Base-by-base conservation (phyloP, 1,140 invertebrate species). In the Aphelenchoides fujianensis region DNA sequence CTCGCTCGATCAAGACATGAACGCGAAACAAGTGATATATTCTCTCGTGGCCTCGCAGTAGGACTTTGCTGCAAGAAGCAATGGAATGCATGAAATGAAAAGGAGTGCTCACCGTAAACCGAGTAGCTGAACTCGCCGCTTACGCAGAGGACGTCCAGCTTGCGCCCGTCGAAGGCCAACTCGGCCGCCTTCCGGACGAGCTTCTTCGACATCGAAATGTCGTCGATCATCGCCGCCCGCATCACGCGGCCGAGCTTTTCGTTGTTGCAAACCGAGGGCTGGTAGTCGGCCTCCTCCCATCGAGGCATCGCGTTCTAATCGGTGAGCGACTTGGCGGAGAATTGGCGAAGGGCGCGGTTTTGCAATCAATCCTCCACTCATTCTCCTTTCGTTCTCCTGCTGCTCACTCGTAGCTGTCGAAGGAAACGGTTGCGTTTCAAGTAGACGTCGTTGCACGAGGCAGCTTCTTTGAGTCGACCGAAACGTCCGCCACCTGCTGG, bases 141-240 rank as follows among this genome's bases (percentile, higher is more conserved):
- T 1, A 77, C 75, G 36, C 75, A 76, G n/a, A 76, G 37, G 16
- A 76, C 73, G 68, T 76, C 75, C 28, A 76, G 79, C 34, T 75
- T 66, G 2, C 41, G 34, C 7, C 68, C 72, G 23, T 68, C 53
- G 64, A 79, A 76, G 3, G 75, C 35, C 23, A 75, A 23, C 53
- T 76, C 72, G 0, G 77, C 63, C 9, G 74, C 74, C 69, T 59
- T 76, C n/a, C 77, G 70, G 36, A 76, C 36, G 19, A 76, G 62
- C 16, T 64, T 31, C 63, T 76, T 76, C 3, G 74, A 79, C 30
- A 79, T 74, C 9, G 74, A 75, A n/a, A 78, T 73, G 35, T 76
- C 74, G 27, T 64, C 57, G 3, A 76, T 72, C 31, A 76, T 76
- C 31, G 74, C 79, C 72, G 63, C 64, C 28, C 27, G 19, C 68